These are phyloP conservation scores for Eubasilissa regina DNA, from an alignment of 1,140 invertebrate genomes.

Conservation along the genomic window DNA sequence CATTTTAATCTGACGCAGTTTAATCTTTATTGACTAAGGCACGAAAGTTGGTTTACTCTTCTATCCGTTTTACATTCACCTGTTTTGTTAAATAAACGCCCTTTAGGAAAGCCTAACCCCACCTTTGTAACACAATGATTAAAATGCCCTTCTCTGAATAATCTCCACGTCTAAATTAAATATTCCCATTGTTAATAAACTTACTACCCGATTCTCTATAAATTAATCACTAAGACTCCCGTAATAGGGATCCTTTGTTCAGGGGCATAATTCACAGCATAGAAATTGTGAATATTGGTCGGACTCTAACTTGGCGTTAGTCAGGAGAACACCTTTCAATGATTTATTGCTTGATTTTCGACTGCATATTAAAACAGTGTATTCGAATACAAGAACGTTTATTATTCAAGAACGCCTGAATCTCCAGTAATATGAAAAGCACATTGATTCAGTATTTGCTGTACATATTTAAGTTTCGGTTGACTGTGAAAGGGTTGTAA, in stretches of 20 bases:
- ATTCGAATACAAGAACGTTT: constrained; percentile 26
- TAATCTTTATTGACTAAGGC: too few relatives aligned
- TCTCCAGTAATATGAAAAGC: too few relatives aligned
- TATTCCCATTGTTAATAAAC: constrained; percentile 41
- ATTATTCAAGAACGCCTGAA: background rate
- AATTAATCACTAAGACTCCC: constrained; percentile 36
- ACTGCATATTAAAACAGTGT: constrained; percentile 47
- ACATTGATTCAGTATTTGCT: too few relatives aligned
- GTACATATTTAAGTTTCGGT: too few relatives aligned
- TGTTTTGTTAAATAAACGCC: background rate
- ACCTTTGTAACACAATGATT: background rate
- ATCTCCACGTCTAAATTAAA: constrained; percentile 27
- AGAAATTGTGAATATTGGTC: constrained; percentile 39
- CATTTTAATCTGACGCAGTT: too few relatives aligned
- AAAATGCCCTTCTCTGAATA: background rate
- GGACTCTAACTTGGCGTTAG: constrained; percentile 17
- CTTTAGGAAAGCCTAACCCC: background rate
- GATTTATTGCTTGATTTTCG: constrained; percentile 39
- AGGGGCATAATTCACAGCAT: constrained; percentile 17
- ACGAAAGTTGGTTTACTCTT: too few relatives aligned
- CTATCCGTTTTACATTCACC: background rate
- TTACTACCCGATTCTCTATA: constrained; percentile 34
- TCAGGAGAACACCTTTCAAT: constrained; percentile 35
- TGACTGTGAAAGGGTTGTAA: too few relatives aligned
- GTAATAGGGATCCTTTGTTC: constrained; percentile 18